These are phyloP conservation scores for Pelodytes ibericus DNA, from an alignment of 2,797 vertebrate genomes.

Conservation along the genomic window DNA sequence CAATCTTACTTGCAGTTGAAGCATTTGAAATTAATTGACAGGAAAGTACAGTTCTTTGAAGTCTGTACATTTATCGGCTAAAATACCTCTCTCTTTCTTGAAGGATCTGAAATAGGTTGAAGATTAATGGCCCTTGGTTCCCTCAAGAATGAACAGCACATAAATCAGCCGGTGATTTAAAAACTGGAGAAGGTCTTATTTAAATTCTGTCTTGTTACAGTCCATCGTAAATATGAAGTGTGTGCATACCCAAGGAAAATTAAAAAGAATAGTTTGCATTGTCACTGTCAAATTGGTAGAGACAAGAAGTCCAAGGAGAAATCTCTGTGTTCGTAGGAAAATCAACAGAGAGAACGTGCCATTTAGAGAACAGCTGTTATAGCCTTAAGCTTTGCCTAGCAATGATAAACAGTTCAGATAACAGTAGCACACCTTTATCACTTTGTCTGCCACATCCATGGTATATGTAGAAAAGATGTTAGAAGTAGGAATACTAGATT, in stretches of 20 bases:
- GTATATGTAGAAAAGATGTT: slow-evolving; percentile 12
- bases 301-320: slow-evolving; percentile 32
- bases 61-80: too few relatives aligned
- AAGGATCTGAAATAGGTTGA: too few relatives aligned
- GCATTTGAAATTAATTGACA: too few relatives aligned
- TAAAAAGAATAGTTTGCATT: slow-evolving; percentile 27
- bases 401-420: slow-evolving; percentile 25
- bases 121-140: too few relatives aligned
- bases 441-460: background rate
- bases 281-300: slow-evolving; percentile 18
- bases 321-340: slow-evolving; percentile 38
- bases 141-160: too few relatives aligned
- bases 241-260: slow-evolving; percentile 5
- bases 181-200: too few relatives aligned
- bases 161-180: too few relatives aligned
- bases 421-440: slow-evolving; percentile 44
- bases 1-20: too few relatives aligned
- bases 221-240: too few relatives aligned
- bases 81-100: too few relatives aligned
- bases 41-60: too few relatives aligned
- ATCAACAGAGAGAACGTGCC: slow-evolving; percentile 23
- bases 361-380: slow-evolving; percentile 52
- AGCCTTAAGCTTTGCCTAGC: slow-evolving; percentile 30
- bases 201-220: too few relatives aligned
- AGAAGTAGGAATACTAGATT: slow-evolving; percentile 13